Evolutionary conservation across 2,113 vertebrate species (phyloP).

Genomic region (Ivindomyrus marchei): DNA sequence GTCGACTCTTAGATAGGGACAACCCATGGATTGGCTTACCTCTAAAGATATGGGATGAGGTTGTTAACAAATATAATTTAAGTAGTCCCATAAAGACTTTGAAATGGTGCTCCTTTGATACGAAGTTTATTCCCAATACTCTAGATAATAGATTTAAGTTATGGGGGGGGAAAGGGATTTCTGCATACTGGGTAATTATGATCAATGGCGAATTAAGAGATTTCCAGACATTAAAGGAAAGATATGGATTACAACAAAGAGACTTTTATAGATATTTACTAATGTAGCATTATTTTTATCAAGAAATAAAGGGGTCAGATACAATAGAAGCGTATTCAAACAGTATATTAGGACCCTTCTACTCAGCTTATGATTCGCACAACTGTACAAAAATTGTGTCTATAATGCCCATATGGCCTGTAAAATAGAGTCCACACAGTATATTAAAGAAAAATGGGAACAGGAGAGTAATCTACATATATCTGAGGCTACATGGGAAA

Average conservation of each 20-base stretch:
- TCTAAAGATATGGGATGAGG: not conserved
- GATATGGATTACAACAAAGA: not conserved
- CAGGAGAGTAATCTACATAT: not conserved
- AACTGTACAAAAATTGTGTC: not conserved
- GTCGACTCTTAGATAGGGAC: not conserved
- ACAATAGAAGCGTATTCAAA: not conserved
- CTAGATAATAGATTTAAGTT: not conserved
- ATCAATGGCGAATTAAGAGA: not conserved
- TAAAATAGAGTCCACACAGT: not conserved
- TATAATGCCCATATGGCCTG: not conserved
- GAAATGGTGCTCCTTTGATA: not conserved
- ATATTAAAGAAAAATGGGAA: not conserved
- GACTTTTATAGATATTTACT: not conserved
- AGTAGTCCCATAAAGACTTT: not conserved
- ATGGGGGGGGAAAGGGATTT: not conserved
- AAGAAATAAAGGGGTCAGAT: not conserved
- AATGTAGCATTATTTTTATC: not conserved
- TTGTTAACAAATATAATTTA: not conserved
- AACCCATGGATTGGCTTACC: not conserved
- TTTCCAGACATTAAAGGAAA: not conserved
- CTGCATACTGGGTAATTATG: not conserved
- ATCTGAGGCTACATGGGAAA: not conserved
- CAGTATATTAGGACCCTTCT: not conserved
- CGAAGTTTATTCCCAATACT: not conserved
- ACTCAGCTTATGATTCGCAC: not conserved